Evolutionary conservation across 1,140 invertebrate genomes (phyloP), one percentile per base, ranked within the genome.

Genomic region (Atta colombica): DNA sequence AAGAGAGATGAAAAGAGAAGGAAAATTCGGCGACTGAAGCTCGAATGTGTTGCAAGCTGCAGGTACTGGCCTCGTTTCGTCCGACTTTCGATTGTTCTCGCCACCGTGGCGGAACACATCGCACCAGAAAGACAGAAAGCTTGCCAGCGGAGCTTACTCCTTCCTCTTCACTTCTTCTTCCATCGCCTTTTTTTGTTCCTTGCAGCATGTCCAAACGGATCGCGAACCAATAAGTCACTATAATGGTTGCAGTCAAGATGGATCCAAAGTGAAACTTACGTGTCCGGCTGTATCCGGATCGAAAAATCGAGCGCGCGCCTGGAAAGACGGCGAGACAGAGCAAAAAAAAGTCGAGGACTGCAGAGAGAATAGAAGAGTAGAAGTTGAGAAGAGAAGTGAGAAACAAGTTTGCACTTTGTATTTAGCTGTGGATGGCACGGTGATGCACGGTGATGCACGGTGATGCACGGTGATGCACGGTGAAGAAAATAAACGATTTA

Each of bases 211-310:
- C 85, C 86, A 39, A 89, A 90, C 89, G 66, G 75, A 89, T 90
- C 89, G 80, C 85, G 78, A 87, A 87, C 88, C 89, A 87, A 90
- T 90, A 90, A 90, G 89, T 90, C 89, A 90, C 75, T 71, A 87
- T 71, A 82, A 89, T 86, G 85, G 85, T 58, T 72, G 53, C 60
- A 60, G 49, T 60, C 85, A 49, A 61, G 66, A 74, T 69, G 31
- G 78, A 49, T 77, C 39, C 78, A 89, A 90, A 89, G 88, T 78
- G 89, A 90, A 89, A 90, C 88, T 78, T 84, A 82, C 74, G 85
- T 72, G 69, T 39, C 55, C 45, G n/a, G 31, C 77, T 86, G 21
- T 72, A 80, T 72, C 6, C 71, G 28, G 51, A 80, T 85, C 81
- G 81, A 69, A 58, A 85, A 78, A 85, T 78, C 72, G 60, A 66